These are phyloP conservation scores for Zosterops lateralis DNA, from an alignment of 2,113 vertebrate genomes.

Conservation along the genomic window DNA sequence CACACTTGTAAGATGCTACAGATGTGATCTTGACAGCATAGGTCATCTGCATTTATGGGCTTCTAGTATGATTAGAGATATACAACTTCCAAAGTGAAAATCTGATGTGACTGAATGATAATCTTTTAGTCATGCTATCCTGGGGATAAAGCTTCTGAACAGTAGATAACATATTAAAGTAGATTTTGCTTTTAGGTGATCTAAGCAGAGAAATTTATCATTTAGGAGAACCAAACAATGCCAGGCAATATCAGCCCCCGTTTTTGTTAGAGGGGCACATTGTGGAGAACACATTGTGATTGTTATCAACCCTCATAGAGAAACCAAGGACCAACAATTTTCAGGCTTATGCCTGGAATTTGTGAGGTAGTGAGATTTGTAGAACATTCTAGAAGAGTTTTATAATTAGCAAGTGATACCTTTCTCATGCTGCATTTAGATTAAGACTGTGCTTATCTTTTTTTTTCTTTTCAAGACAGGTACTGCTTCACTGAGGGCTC, in stretches of 20 bases:
- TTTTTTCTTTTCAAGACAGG: not conserved
- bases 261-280: not conserved
- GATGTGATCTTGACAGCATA: not conserved
- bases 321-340: not conserved
- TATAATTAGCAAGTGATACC: not conserved
- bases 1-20: not conserved
- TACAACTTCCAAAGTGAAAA: not conserved
- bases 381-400: not conserved
- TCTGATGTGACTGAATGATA: not conserved
- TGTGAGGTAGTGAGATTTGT: not conserved
- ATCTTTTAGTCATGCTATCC: not conserved
- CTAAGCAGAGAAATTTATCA: not conserved
- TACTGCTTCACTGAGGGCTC: not conserved
- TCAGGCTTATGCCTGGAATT: not conserved
- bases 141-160: not conserved
- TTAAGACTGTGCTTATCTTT: not conserved
- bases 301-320: not conserved
- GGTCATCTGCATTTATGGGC: not conserved
- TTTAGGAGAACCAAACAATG: not conserved
- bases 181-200: not conserved
- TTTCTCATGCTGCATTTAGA: not conserved
- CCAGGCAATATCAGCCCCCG: not conserved
- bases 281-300: fast-evolving
- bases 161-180: not conserved
- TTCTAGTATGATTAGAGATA: not conserved